phyloP scores from a whole-genome alignment of 2,888 invertebrate species.

The Acleris laterana region DNA sequence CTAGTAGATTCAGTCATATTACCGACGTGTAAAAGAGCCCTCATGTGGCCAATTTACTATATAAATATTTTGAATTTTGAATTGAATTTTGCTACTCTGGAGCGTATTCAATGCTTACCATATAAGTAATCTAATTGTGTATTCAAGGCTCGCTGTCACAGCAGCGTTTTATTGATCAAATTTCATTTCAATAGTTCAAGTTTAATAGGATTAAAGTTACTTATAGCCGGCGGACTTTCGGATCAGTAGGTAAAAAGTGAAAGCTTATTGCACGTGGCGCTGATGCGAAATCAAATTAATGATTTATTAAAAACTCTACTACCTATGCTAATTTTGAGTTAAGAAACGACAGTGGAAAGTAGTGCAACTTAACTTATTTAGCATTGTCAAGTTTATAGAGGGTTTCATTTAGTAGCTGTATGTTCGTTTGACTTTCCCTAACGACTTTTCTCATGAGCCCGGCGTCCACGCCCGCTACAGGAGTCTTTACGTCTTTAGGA shows the following conservation, averaged over 20 bases:
- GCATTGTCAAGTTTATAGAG: conserved; percentile 1
- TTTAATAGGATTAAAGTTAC: not conserved
- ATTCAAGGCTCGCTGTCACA: not conserved
- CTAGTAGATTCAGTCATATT: too few relatives aligned
- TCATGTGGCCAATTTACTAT: too few relatives aligned
- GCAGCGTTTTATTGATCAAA: not conserved
- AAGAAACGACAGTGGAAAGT: too few relatives aligned
- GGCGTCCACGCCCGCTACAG: not conserved
- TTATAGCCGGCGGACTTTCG: not conserved
- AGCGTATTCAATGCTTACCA: too few relatives aligned
- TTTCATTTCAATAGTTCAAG: not conserved
- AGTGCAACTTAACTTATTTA: not conserved
- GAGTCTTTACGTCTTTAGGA: too few relatives aligned
- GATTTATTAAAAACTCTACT: too few relatives aligned
- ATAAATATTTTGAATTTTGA: too few relatives aligned
- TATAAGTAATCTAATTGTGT: not conserved
- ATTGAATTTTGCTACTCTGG: too few relatives aligned
- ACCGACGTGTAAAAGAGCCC: too few relatives aligned
- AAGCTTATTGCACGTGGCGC: too few relatives aligned
- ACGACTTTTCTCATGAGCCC: not conserved
- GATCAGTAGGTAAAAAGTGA: not conserved
- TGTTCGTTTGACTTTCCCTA: not conserved
- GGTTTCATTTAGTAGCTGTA: not conserved
- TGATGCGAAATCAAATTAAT: too few relatives aligned
- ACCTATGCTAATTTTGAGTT: not conserved